Percentiles rank a stretch among this genome's conserved stretches.
phyloP scores from a whole-genome alignment of 2,797 vertebrate genomes.

The Sebastes diploproa region DNA sequence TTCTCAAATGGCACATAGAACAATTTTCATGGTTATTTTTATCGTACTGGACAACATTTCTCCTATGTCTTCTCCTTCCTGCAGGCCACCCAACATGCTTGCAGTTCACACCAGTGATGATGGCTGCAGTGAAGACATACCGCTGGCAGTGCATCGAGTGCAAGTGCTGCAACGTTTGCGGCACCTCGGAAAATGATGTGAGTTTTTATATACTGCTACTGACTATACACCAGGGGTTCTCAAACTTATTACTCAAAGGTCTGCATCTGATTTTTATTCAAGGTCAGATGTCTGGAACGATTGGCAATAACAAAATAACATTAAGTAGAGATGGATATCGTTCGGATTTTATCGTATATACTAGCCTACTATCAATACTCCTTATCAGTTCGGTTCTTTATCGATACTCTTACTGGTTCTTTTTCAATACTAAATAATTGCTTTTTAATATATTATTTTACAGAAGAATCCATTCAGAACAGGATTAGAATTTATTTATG shows the following conservation, averaged over 20 bases:
- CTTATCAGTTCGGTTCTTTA: background rate
- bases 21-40: background rate
- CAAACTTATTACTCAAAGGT: background rate
- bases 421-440: background rate
- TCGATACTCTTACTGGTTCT: background rate
- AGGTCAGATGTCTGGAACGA: background rate
- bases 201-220: slow-evolving; percentile 45
- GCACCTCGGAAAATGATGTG: slow-evolving; percentile 96
- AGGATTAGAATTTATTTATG: too few relatives aligned
- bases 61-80: background rate
- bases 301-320: background rate
- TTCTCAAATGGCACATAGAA: background rate
- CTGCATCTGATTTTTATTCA: background rate
- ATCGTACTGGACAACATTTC: background rate
- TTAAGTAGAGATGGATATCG: background rate
- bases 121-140: slow-evolving; percentile 97
- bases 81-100: slow-evolving; percentile 94
- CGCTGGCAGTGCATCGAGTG: slow-evolving; percentile 99
- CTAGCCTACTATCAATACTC: background rate
- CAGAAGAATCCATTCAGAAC: too few relatives aligned
- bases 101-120: slow-evolving; percentile 98
- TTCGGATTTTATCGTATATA: accelerated
- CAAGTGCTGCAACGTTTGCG: slow-evolving; percentile 98
- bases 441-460: background rate
- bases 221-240: background rate